A percentile compares a stretch with the other conserved stretches of the same genome.
Conservation (phyloP, 2,113 vertebrate species). For the Arenaria interpres region DNA sequence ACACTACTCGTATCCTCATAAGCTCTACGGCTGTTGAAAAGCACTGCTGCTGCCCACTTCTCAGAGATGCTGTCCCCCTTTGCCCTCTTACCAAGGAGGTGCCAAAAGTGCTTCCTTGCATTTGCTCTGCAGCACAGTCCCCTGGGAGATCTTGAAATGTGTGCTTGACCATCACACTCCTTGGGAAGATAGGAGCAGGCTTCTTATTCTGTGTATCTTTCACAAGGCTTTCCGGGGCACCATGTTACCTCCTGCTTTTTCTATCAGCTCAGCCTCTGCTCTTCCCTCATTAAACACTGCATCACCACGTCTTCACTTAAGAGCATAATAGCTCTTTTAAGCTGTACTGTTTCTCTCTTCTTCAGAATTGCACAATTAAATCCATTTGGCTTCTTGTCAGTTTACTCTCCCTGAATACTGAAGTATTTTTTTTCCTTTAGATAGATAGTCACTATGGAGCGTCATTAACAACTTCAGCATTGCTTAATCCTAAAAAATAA, state of each 20-base stretch:
- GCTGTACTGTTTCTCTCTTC: not conserved
- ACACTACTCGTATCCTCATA: not conserved
- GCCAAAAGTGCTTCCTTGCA: fast-evolving
- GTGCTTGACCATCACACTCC: not conserved
- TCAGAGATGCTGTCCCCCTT: not conserved
- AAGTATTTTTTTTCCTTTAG: not conserved
- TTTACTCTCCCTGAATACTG: not conserved
- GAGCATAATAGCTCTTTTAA: not conserved
- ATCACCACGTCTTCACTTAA: not conserved
- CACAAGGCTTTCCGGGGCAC: not conserved
- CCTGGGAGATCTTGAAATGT: not conserved
- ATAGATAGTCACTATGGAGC: not conserved
- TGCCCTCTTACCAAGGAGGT: not conserved
- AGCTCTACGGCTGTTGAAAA: not conserved
- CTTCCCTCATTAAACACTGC: not conserved
- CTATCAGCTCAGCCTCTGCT: not conserved
- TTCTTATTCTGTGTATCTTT: not conserved
- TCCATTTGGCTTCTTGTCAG: not conserved
- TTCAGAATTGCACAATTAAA: not conserved
- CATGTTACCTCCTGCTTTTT: fast-evolving
- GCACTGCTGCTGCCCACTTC: not conserved
- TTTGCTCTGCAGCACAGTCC: not conserved
- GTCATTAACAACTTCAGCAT: not conserved
- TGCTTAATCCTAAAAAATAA: constrained; percentile 4
- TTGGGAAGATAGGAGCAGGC: not conserved